phyloP scores from a whole-genome alignment of 2,888 invertebrate genomes.

The Rhamphomyia laevipes region DNA sequence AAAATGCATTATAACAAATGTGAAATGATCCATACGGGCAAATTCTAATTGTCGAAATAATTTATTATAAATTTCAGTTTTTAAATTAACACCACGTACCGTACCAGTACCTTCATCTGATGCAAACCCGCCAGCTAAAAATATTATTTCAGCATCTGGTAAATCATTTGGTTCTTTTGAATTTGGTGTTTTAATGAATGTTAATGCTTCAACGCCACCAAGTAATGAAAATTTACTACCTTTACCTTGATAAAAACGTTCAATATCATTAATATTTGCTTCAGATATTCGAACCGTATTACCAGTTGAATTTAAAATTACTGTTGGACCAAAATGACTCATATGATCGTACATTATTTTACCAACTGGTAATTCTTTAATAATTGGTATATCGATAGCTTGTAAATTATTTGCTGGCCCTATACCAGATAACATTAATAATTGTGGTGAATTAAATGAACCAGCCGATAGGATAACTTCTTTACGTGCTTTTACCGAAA shows the following conservation, averaged over 20 bases:
- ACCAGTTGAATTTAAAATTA: constrained; percentile 30
- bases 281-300: constrained; percentile 19
- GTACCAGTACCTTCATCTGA: constrained; percentile 47
- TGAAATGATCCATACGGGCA: constrained; percentile 43
- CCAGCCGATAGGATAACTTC: constrained; percentile 82
- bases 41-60: constrained; percentile 46
- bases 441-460: constrained; percentile 76
- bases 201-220: constrained; percentile 55
- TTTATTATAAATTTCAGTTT: constrained; percentile 42
- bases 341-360: constrained; percentile 47
- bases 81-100: constrained; percentile 44
- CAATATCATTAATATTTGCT: constrained; percentile 15
- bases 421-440: constrained; percentile 76
- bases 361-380: constrained; percentile 56
- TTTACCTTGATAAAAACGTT: constrained; percentile 19
- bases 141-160: constrained; percentile 56
- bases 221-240: not conserved
- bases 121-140: constrained; percentile 49
- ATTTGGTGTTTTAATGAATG: constrained; percentile 47
- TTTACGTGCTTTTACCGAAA: constrained; percentile 48
- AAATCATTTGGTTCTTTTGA: constrained; percentile 47
- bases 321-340: constrained; percentile 35
- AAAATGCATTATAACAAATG: constrained; percentile 54
- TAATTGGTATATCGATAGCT: constrained; percentile 44
- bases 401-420: constrained; percentile 45